Evolutionary conservation across 2,113 vertebrate species (phyloP).

Genomic region (Phalacrocorax pelagicus): DNA sequence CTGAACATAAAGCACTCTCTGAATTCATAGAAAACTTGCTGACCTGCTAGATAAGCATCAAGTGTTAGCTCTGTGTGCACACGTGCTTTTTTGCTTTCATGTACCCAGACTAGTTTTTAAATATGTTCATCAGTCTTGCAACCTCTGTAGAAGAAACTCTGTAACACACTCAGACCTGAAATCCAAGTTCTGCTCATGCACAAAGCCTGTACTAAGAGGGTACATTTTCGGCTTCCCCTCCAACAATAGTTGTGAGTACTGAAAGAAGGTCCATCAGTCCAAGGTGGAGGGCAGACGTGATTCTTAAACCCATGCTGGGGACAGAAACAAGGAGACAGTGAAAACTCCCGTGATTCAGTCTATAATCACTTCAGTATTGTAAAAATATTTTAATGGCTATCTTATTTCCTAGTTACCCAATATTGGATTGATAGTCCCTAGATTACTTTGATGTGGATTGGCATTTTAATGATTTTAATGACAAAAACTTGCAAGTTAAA

Average conservation of each 20-base stretch:
- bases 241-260: not conserved
- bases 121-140: not conserved
- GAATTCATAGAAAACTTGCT: not conserved
- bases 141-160: not conserved
- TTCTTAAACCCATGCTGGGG: not conserved
- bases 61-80: not conserved
- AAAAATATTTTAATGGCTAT: not conserved
- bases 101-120: not conserved
- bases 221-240: not conserved
- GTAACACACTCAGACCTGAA: not conserved
- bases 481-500: conserved; percentile 27
- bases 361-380: not conserved
- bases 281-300: not conserved
- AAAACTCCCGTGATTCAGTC: not conserved
- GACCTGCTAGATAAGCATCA: not conserved
- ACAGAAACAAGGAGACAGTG: not conserved
- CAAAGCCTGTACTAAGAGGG: not conserved
- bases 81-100: not conserved
- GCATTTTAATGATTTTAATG: not conserved
- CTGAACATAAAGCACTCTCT: not conserved
- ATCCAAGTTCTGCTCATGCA: not conserved
- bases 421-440: not conserved
- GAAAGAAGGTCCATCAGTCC: not conserved
- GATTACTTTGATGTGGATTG: conserved; percentile 10
- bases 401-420: not conserved